A percentile compares a stretch with the other conserved stretches of the same genome.
phyloP scores from a whole-genome alignment of 2,888 invertebrate genomes.

The Sympetrum striolatum region DNA sequence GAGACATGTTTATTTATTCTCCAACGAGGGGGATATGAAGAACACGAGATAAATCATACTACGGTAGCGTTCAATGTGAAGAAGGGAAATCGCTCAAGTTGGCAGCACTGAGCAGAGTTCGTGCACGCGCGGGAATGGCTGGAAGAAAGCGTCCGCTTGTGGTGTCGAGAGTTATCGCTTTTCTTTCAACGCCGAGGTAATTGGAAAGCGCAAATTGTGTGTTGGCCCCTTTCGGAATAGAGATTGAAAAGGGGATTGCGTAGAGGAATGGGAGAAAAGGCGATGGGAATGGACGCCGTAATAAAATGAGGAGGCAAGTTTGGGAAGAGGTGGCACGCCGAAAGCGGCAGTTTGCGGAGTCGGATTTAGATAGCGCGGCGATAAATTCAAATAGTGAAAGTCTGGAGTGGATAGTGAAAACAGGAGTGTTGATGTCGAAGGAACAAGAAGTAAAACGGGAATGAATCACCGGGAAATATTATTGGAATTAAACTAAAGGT shows the following conservation, averaged over 20 bases:
- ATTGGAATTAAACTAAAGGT: not conserved
- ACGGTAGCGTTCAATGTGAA: no score
- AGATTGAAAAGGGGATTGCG: not conserved
- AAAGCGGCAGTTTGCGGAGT: not conserved
- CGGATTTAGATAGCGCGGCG: not conserved
- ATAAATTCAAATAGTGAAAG: not conserved
- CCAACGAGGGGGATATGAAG: no score
- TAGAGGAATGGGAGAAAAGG: not conserved
- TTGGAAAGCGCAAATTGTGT: constrained; percentile 37
- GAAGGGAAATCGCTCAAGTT: no score
- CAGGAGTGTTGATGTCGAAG: not conserved
- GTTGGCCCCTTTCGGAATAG: constrained; percentile 4
- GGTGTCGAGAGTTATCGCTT: constrained; percentile 21
- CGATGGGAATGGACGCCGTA: no score
- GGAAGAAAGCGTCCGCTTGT: not conserved
- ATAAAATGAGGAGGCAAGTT: not conserved
- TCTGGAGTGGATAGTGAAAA: not conserved
- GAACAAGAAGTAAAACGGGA: not conserved
- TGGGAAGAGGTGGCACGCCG: not conserved
- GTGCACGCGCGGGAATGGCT: not conserved
- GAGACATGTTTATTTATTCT: no score
- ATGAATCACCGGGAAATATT: not conserved
- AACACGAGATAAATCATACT: no score
- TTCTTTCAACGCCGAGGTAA: constrained; percentile 22
- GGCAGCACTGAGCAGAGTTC: not conserved